A percentile compares a stretch with the other conserved stretches of the same genome.
Conservation (phyloP, 2,888 invertebrate genomes). For the Bombyx huttoni region DNA sequence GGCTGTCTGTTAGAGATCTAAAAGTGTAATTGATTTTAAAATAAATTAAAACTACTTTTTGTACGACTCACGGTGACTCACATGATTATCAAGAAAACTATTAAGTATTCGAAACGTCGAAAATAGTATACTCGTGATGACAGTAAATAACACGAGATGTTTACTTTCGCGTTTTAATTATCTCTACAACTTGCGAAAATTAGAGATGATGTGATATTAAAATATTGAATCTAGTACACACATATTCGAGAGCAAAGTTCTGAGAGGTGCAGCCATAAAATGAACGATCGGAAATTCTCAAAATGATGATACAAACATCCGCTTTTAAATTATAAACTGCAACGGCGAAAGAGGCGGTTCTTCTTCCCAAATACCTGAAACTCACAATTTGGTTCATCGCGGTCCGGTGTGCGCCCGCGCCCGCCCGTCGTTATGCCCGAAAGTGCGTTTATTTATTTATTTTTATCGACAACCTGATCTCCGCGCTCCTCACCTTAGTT, state of each 20-base stretch:
- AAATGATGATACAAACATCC: constrained; percentile 57
- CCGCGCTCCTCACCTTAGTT: constrained; percentile 49
- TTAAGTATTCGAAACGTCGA: too few species aligned
- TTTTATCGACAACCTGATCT: constrained; percentile 46
- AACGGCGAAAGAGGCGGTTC: constrained; percentile 18
- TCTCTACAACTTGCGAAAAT: neutral
- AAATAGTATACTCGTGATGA: too few species aligned
- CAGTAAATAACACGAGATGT: too few species aligned
- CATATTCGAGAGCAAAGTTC: constrained; percentile 1
- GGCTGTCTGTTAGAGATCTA: too few species aligned
- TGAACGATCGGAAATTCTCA: constrained; percentile 31
- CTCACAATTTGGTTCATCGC: constrained; percentile 52
- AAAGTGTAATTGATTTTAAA: too few species aligned
- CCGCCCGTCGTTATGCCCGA: constrained; percentile 46
- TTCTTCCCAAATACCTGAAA: constrained; percentile 37
- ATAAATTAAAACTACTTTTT: too few species aligned
- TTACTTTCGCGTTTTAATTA: neutral
- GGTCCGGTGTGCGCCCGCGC: constrained; percentile 45
- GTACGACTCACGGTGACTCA: too few species aligned
- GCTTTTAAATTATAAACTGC: constrained; percentile 33
- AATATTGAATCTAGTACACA: neutral
- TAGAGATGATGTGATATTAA: neutral
- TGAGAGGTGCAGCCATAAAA: constrained; percentile 8
- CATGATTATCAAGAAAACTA: too few species aligned
- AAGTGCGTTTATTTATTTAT: constrained; percentile 66